Base-by-base conservation (phyloP, 2,888 invertebrate genomes). In the Rhagonycha lutea region DNA sequence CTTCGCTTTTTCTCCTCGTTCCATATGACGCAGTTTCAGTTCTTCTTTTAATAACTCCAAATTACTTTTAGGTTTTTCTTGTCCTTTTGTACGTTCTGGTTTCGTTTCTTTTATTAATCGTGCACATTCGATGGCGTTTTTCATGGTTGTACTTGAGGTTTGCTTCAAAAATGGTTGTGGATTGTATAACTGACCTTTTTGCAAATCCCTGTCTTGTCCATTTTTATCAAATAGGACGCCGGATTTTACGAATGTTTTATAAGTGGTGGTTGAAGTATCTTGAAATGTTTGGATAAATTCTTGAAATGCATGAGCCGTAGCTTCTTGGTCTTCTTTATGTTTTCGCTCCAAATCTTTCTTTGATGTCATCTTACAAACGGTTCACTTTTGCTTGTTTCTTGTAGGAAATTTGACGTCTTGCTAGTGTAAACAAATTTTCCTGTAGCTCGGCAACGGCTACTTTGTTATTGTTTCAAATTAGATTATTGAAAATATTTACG, bases 21-120 rank as follows among this genome's bases (percentile, higher is more conserved):
- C 98, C 85, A 97, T 96, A 89, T 99, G 99, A 79, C 88, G 95
- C 94, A 94, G 92, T 89, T 97, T 94, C 68, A 99, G 88, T 88
- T 99, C 99, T 86, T 99, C 98, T 85, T 99, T 99, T 84, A 99
- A 97, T 29, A 96, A 89, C 87, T 99, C 99, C 79, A 99, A 89
- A 87, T 99, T 99, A 82, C 97, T 98, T 85, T 98, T 98, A 87
- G 97, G 97, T 86, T 97, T 98, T 81, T 93, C 94, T 72, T 92
- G 92, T 78, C 91, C 92, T 84, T 92, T 95, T 83, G 85, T 85
- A 23, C 88, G 83, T 63, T 89, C 89, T 3, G 92, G 91, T 69
- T 91, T 89, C 82, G 91, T 91, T 3, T 90, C 88, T 78, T 93
- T 92, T 61, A 92, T 85, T 62, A 91, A 88, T 86, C 89, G 91